Base-by-base conservation (phyloP, 53 echinoderm and acorn worm genomes). In the Echinometra lucunter region DNA sequence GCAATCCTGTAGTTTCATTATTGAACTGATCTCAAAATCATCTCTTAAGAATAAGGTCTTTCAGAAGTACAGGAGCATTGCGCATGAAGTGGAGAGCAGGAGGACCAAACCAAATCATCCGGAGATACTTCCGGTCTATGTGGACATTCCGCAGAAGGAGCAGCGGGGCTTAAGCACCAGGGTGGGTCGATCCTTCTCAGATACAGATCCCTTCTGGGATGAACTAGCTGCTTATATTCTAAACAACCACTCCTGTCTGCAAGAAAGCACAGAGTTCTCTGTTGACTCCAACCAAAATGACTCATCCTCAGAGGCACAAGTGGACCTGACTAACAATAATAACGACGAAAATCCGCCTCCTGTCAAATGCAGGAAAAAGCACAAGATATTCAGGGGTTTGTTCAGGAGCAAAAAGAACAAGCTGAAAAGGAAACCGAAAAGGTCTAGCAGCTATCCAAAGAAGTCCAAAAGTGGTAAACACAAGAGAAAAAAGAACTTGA, bases 351-450 rank as follows among this genome's bases (percentile, higher is more conserved):
- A 92, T 37, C 23, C 92, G 10, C 45, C 23, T 35, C 55, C 74
- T 72, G 37, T 49, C 49, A 92, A 92, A 75, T 55, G 32, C 37
- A 30, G 92, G 38, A 92, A 60, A 40, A 92, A 92, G 92, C 92
- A 92, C 80, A 92, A 92, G 40, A 47, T 92, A 32, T 92, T 92
- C 57, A 92, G 53, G 13, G 92, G 92, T 0, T 49, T 92, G 34
- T 92, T 92, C 55, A 34, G 42, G 8, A 18, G n/a, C 70, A 66
- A 57, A 4, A 60, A 90, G 27, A 40, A 91, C 42, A 45, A 70
- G 28, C 28, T 66, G 0, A 69, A 91, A 37, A 91, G 69, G 9
- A 91, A 91, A 44, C 70, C 44, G 45, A 91, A 91, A 45, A 47
- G 40, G 1, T n/a, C 85, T 15, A 49, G 49, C 49, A 49, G 49